A percentile compares a stretch with the other conserved stretches of the same genome.
Evolutionary conservation across 2,113 vertebrate species (phyloP).

Genomic region (Mohoua ochrocephala): DNA sequence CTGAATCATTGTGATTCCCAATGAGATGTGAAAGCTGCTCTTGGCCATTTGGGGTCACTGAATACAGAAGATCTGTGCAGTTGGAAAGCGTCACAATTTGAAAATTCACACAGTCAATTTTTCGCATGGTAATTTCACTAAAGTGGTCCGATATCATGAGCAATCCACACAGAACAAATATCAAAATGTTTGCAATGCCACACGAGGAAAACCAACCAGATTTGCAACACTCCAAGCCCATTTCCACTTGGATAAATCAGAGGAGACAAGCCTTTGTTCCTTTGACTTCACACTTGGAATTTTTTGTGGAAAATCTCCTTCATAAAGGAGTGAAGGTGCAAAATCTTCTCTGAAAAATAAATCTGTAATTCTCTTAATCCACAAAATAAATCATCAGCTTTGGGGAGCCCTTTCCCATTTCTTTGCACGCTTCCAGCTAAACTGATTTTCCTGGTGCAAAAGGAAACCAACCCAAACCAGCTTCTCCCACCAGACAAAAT

Average conservation of each 20-base stretch:
- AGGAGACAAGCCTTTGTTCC: not conserved
- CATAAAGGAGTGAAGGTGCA: not conserved
- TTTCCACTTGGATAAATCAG: not conserved
- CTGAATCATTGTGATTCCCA: not conserved
- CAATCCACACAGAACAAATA: not conserved
- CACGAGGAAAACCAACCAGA: not conserved
- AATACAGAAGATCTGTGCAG: not conserved
- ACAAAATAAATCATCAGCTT: not conserved
- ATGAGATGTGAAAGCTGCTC: constrained; percentile 33
- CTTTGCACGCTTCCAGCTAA: not conserved
- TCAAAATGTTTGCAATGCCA: not conserved
- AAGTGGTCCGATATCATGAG: not conserved
- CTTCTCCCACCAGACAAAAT: not conserved
- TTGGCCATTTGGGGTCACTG: constrained; percentile 20
- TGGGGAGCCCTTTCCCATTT: not conserved
- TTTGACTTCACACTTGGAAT: not conserved
- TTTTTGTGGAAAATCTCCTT: not conserved
- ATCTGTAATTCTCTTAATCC: not conserved
- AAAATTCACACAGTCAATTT: not conserved
- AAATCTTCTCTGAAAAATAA: not conserved
- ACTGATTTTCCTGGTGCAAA: not conserved
- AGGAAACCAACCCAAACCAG: not conserved
- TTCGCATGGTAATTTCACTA: not conserved
- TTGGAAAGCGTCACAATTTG: not conserved
- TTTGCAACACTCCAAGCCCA: not conserved